Conservation (phyloP, 2,888 invertebrate genomes). For the Drosophila bunnanda region DNA sequence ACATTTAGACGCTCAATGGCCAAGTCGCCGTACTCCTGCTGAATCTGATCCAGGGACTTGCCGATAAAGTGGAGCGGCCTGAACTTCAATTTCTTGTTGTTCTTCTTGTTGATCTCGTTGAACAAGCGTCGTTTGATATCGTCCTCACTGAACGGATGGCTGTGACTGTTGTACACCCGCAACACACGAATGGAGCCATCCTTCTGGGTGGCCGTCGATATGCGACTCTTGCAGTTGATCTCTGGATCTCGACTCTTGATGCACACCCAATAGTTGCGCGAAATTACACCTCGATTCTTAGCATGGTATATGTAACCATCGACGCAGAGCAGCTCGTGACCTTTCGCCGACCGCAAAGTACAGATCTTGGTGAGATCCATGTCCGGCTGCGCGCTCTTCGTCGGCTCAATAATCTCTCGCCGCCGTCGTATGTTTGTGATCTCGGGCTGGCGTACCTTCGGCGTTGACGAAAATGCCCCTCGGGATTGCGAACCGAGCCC, state of each 20-base stretch:
- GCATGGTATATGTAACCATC: conserved; percentile 81
- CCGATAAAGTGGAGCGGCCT: conserved; percentile 70
- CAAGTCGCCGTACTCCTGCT: conserved; percentile 74
- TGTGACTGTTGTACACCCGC: conserved; percentile 76
- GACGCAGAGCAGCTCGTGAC: conserved; percentile 80
- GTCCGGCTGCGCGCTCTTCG: conserved; percentile 43
- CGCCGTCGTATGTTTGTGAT: conserved; percentile 57
- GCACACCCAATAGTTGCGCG: conserved; percentile 82
- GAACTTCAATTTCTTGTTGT: conserved; percentile 70
- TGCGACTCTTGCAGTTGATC: conserved; percentile 79
- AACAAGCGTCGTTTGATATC: conserved; percentile 79
- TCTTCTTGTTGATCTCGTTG: conserved; percentile 76
- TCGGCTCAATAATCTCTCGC: conserved; percentile 28
- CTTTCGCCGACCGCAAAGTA: conserved; percentile 81
- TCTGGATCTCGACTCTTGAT: conserved; percentile 78
- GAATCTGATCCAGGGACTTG: conserved; percentile 75
- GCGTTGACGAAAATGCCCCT: conserved; percentile 28
- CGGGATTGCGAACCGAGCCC: conserved; percentile 2
- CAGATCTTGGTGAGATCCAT: conserved; percentile 79
- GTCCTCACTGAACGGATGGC: conserved; percentile 74
- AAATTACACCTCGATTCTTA: conserved; percentile 74
- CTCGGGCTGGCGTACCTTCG: conserved; percentile 53
- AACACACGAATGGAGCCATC: conserved; percentile 75
- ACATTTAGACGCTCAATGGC: conserved; percentile 69
- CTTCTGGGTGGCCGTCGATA: conserved; percentile 74